Evolutionary conservation across 1,140 invertebrate species (phyloP).

Genomic region (Helicoverpa armigera): DNA sequence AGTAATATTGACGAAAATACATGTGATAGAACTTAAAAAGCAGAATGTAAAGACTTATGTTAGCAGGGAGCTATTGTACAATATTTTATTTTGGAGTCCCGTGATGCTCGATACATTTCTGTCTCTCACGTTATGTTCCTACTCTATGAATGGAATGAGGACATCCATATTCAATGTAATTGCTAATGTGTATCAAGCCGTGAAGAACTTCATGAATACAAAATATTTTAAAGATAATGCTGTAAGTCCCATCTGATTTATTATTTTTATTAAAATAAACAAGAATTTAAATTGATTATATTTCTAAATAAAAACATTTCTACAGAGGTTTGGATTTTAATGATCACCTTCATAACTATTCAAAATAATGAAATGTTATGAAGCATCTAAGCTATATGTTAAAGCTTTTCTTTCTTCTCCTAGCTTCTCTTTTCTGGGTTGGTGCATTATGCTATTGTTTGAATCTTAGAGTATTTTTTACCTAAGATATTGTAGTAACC

Average conservation of each 20-base stretch:
- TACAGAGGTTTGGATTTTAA: too few species aligned
- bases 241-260: slow-evolving; percentile 64
- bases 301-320: too few species aligned
- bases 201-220: slow-evolving; percentile 81
- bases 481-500: too few species aligned
- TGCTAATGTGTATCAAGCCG: slow-evolving; percentile 81
- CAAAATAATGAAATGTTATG: too few species aligned
- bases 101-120: slow-evolving; percentile 82
- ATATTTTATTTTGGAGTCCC: slow-evolving; percentile 81
- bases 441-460: too few species aligned
- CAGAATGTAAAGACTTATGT: slow-evolving; percentile 73
- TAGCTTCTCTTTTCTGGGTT: too few species aligned
- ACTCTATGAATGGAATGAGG: slow-evolving; percentile 71
- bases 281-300: too few species aligned
- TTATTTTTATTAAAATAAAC: too few species aligned
- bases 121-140: slow-evolving; percentile 78
- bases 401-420: too few species aligned
- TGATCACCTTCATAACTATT: too few species aligned
- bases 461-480: too few species aligned
- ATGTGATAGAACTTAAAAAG: slow-evolving; percentile 71
- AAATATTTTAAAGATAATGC: slow-evolving; percentile 80
- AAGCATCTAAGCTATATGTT: too few species aligned
- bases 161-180: slow-evolving; percentile 76
- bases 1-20: slow-evolving; percentile 79
- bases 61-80: slow-evolving; percentile 77